Evolutionary conservation across 1,140 invertebrate species (phyloP).

Genomic region (Dendroctonus valens): DNA sequence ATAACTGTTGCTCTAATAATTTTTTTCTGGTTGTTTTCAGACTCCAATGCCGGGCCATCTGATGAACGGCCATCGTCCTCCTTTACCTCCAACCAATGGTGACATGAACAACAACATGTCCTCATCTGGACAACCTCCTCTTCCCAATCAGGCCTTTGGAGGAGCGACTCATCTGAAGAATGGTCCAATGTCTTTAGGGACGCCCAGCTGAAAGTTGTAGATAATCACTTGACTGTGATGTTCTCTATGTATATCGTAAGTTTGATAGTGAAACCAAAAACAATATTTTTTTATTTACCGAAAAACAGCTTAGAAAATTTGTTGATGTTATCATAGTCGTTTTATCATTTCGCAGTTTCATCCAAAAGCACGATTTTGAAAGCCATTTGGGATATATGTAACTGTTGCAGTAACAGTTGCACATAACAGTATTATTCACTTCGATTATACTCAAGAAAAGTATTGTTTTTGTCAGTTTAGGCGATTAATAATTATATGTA

Average conservation of each 20-base stretch:
- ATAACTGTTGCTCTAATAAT: no score
- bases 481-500: no score
- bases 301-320: neutral
- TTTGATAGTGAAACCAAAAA: neutral
- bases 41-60: slow-evolving; percentile 47
- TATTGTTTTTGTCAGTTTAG: no score
- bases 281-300: neutral
- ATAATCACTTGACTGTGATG: slow-evolving; percentile 38
- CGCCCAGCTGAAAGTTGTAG: slow-evolving; percentile 48
- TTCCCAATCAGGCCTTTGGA: slow-evolving; percentile 42
- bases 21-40: slow-evolving; percentile 36
- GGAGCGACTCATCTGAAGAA: slow-evolving; percentile 46
- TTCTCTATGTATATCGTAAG: neutral
- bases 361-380: neutral
- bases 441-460: no score
- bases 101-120: slow-evolving; percentile 51
- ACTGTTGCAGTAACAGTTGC: neutral
- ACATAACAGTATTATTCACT: neutral
- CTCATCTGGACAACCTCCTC: slow-evolving; percentile 42
- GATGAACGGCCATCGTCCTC: slow-evolving; percentile 48
- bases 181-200: slow-evolving; percentile 46
- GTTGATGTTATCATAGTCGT: neutral
- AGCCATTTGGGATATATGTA: neutral
- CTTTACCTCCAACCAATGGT: slow-evolving; percentile 45
- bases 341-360: neutral